Evolutionary conservation across 2,888 invertebrate species (phyloP).

Genomic region (Tenodera sinensis): DNA sequence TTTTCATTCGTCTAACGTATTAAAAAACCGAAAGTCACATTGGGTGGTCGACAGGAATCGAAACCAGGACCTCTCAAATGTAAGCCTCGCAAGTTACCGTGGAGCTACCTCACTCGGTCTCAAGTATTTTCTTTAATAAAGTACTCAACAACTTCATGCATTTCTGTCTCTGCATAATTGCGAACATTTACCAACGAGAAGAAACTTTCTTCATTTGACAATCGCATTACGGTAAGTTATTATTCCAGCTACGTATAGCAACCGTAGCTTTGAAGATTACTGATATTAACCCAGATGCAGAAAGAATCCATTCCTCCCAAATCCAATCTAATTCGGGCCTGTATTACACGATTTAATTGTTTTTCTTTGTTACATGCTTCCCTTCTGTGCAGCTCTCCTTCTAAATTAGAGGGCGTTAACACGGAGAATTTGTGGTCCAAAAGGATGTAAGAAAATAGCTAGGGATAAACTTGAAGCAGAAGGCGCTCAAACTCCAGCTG

Average conservation of each 20-base stretch:
- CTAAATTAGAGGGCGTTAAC: background rate
- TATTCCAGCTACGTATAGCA: background rate
- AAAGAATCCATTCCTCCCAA: background rate
- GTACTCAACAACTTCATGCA: too few species aligned
- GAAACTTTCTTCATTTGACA: too few species aligned
- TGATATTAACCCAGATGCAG: background rate
- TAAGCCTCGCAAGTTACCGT: too few species aligned
- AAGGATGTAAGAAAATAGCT: background rate
- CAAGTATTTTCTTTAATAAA: too few species aligned
- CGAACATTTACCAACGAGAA: too few species aligned
- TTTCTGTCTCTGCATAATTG: too few species aligned
- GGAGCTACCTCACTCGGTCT: too few species aligned
- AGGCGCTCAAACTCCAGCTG: background rate
- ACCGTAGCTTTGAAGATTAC: background rate
- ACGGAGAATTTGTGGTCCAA: background rate
- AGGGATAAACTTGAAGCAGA: background rate
- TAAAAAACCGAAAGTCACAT: too few species aligned
- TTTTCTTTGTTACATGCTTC: background rate
- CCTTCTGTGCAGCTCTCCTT: background rate
- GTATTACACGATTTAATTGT: background rate
- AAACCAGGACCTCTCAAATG: too few species aligned
- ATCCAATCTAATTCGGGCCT: background rate
- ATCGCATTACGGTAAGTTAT: background rate
- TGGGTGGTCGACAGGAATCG: too few species aligned
- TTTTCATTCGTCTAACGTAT: too few species aligned